phyloP scores from a whole-genome alignment of 23 tunicate genomes.

The Clavelina lepadiformis region DNA sequence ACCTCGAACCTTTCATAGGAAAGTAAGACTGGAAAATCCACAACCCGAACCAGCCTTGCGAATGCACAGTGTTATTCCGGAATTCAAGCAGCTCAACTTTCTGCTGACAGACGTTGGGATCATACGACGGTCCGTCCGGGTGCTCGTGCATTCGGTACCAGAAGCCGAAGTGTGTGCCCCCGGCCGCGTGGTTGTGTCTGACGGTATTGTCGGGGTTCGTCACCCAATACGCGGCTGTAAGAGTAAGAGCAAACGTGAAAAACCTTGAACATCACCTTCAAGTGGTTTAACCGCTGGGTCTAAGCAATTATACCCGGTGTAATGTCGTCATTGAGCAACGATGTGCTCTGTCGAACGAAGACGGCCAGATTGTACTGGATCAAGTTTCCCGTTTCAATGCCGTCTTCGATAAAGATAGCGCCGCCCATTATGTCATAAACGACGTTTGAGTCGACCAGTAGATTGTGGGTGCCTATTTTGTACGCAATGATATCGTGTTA shows the following conservation, averaged over 20 bases:
- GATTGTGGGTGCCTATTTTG: constrained; percentile 84
- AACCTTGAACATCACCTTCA: too few species aligned
- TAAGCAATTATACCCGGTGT: constrained; percentile 95
- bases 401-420: constrained; percentile 94
- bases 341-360: constrained; percentile 81
- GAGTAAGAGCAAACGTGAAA: too few species aligned
- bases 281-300: too few species aligned
- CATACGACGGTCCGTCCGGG: constrained; percentile 94
- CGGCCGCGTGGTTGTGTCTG: constrained; percentile 91
- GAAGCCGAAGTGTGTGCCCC: constrained; percentile 97
- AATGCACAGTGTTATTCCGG: constrained; percentile 89
- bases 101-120: constrained; percentile 63
- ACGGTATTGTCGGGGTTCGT: constrained; percentile 92
- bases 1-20: constrained; percentile 46
- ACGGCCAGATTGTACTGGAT: constrained; percentile 87
- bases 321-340: constrained; percentile 86
- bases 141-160: constrained; percentile 96
- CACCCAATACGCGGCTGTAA: constrained; percentile 94
- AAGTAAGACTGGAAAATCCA: constrained; percentile 83
- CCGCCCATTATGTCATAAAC: constrained; percentile 90
- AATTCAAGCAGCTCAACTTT: constrained; percentile 68
- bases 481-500: too few species aligned
- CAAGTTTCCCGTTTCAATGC: constrained; percentile 78
- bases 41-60: constrained; percentile 96
- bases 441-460: constrained; percentile 82